Evolutionary conservation across 2,797 vertebrate species (phyloP).

Genomic region (Spondyliosoma cantharus): DNA sequence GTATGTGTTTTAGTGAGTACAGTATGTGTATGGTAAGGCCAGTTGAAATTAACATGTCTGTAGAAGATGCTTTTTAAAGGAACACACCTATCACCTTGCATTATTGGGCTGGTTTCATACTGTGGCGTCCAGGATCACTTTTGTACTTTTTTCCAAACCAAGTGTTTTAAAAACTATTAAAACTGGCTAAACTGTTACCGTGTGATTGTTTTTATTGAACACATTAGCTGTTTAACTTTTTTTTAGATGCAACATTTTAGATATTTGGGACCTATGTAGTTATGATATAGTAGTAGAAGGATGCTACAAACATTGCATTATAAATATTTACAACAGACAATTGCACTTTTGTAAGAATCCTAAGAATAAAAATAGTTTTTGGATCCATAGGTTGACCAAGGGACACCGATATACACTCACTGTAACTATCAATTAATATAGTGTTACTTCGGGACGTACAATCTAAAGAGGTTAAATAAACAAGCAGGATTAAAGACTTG

Average conservation of each 20-base stretch:
- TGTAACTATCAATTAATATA: not conserved
- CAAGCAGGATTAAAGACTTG: not conserved
- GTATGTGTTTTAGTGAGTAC: slow-evolving; percentile 88
- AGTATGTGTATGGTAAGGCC: slow-evolving; percentile 84
- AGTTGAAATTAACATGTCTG: slow-evolving; percentile 84
- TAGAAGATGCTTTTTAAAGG: slow-evolving; percentile 84
- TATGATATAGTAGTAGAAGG: not conserved
- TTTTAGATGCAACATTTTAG: not conserved
- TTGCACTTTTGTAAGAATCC: not conserved
- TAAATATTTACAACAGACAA: not conserved
- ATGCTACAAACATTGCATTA: not conserved
- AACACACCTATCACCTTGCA: slow-evolving; percentile 89
- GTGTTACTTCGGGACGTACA: not conserved
- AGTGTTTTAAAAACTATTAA: slow-evolving; percentile 94
- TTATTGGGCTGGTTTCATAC: slow-evolving; percentile 89
- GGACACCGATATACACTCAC: too few species aligned
- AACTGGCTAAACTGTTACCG: slow-evolving; percentile 86
- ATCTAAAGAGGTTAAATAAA: not conserved
- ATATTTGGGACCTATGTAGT: not conserved
- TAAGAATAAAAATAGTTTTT: not conserved
- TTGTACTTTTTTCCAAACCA: slow-evolving; percentile 94
- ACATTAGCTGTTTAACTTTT: not conserved
- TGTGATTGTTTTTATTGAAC: slow-evolving; percentile 46
- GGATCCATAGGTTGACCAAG: not conserved
- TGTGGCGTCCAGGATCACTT: slow-evolving; percentile 90